Evolutionary conservation across 1,140 invertebrate genomes (phyloP).

Genomic region (Riptortus pedestris): DNA sequence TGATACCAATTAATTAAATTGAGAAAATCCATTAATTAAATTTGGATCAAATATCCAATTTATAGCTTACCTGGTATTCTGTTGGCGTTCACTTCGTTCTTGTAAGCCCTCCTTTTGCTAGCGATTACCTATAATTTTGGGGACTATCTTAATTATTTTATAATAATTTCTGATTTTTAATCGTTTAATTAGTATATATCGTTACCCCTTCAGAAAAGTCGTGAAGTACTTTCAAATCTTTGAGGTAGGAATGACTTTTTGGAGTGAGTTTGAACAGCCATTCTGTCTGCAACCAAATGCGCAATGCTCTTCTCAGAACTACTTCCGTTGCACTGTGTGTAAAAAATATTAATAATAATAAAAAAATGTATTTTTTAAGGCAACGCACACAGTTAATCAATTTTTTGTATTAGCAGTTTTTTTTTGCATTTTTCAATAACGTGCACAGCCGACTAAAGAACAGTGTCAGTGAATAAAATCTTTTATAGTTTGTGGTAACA

Average conservation of each 20-base stretch:
- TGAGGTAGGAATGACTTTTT: conserved; percentile 46
- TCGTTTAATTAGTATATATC: no score
- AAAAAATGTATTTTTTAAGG: no score
- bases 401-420: no score
- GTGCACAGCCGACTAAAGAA: no score
- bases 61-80: not conserved
- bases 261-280: conserved; percentile 49
- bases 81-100: conserved; percentile 17
- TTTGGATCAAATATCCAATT: not conserved
- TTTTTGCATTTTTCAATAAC: no score
- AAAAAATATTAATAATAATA: no score
- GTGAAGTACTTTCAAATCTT: conserved; percentile 54
- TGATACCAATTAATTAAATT: not conserved
- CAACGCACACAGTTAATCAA: no score
- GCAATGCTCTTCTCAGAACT: conserved; percentile 21
- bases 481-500: no score
- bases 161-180: no score
- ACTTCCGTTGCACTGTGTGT: conserved; percentile 27
- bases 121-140: conserved; percentile 29
- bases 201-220: conserved; percentile 56
- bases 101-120: conserved; percentile 26
- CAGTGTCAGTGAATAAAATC: no score
- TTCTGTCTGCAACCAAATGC: conserved; percentile 45
- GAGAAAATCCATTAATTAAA: no score
- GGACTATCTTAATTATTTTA: no score